Evolutionary conservation across 2,888 invertebrate species (phyloP).

Genomic region (Ichneumoninae sp.): DNA sequence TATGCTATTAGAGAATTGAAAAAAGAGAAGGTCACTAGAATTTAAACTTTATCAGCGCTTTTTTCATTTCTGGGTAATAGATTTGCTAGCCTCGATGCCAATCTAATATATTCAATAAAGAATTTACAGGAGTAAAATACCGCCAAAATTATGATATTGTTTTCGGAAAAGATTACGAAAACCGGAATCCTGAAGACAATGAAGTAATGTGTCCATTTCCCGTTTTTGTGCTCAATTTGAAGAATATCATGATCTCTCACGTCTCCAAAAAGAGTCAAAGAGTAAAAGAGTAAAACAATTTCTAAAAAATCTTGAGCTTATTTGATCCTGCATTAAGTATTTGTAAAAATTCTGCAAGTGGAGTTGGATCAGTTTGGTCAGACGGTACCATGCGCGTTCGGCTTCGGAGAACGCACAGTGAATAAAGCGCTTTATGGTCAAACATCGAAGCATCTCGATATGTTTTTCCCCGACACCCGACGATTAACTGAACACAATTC

Average conservation of each 20-base stretch:
- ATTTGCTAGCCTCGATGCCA: neutral
- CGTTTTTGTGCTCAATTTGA: neutral
- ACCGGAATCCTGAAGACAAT: neutral
- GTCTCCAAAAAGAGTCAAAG: neutral
- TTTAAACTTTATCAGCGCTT: neutral
- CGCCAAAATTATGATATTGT: neutral
- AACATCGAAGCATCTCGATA: neutral
- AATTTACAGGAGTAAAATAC: too few relatives aligned
- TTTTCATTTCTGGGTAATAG: neutral
- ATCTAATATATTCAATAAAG: neutral
- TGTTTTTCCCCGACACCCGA: neutral
- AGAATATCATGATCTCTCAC: neutral
- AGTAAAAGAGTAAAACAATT: neutral
- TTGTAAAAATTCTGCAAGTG: neutral
- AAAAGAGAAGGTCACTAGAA: neutral
- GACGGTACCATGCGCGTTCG: neutral
- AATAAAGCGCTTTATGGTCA: slow-evolving; percentile 7
- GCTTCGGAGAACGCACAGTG: slow-evolving; percentile 3
- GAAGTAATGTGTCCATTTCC: neutral
- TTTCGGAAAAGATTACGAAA: neutral
- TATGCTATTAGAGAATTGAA: neutral
- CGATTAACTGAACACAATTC: neutral
- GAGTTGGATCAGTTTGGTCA: neutral
- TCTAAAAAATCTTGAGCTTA: neutral
- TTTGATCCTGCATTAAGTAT: neutral